Base-by-base conservation (phyloP, 1,140 invertebrate genomes). In the Drosophila equinoxialis region DNA sequence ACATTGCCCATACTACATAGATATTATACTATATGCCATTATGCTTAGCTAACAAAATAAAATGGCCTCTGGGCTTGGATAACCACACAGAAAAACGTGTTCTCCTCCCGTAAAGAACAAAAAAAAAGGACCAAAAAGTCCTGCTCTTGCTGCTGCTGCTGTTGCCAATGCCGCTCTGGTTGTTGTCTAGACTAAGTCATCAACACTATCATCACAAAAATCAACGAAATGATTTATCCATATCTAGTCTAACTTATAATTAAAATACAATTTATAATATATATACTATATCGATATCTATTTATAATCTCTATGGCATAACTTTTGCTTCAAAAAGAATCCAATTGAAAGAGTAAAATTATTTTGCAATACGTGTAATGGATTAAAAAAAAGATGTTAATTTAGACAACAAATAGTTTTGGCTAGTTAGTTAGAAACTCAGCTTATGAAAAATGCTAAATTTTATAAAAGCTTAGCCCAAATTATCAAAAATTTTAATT, bases 41-140 rank as follows among this genome's bases (percentile, higher is more conserved):
- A 63, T 35, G 83, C 81, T 85, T 79, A n/a, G 79, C 79, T 57
- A 41, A 77, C 72, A 30, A 17, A 6, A 64, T 23, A 48, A 23
- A 77, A 45, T 6, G 14, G 11, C 4, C 37, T 13, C 0, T 51
- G 45, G 45, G 45, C 17, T 51, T 3, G 45, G 45, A 8, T 51
- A 51, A 51, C 2, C 45, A 20, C 45, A 51, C 20, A 11, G 3
- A 48, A 8, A 23, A 51, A 51, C 6, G 45, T 51, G 45, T 51
- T 1, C 45, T 23, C 20, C 17, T 20, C 45, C 37, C 37, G n/a
- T 11, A 33, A 62, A 35, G 20, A 37, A 57, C 11, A 65, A 54
- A 30, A 13, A n/a, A 2, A 55, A 68, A 20, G 57, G 45, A 45
- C 60, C 55, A 60, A 73, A 55, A 55, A 61, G 41, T 30, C 39